Evolutionary conservation across 1,140 invertebrate genomes (phyloP), one percentile per base, ranked within the genome.

Genomic region (Aradophagus sp.): DNA sequence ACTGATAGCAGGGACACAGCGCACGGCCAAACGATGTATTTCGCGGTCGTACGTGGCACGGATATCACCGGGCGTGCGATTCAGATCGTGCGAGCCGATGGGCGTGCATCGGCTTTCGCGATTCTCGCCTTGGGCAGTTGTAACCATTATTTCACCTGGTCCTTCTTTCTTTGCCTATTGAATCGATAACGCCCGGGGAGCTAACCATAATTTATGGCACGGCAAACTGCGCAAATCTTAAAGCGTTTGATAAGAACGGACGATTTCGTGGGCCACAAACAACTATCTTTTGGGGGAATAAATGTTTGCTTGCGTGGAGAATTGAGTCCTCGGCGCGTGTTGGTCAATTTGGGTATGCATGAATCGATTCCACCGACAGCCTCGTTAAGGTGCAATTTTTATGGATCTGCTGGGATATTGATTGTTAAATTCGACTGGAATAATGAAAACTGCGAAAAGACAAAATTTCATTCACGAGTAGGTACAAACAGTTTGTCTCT

Each of bases 211-310:
- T 80, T 80, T 80, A 80, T 80, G 61, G 79, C 75, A 56, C 72
- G 69, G 55, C 62, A 66, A 69, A 73, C 72, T 77, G 63, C 77
- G 65, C 77, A 80, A 80, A 80, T 80, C 79, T 80, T 80, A 78
- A 79, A 79, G 77, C 77, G 72, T 80, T 80, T 77, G 77, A 77
- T 79, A 77, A 77, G 79, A 77, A 75, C 63, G 75, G 75, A 78
- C 75, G 59, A 78, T 78, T 77, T 73, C 73, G 61, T 65, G n/a
- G n/a, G 55, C 75, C 70, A 74, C 65, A 58, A 23, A 39, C 65
- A 56, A 68, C 55, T 61, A 68, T 53, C 55, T 53, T 53, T 53
- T 17, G n/a, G n/a, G 34, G 65, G 47, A 52, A 68, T 66, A 50
- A 56, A 56, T 66, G 62, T 56, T 56, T 41, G 50, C 10, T 26